phyloP scores from a whole-genome alignment of 2,797 vertebrate species.

The Lithobates sylvaticus region DNA sequence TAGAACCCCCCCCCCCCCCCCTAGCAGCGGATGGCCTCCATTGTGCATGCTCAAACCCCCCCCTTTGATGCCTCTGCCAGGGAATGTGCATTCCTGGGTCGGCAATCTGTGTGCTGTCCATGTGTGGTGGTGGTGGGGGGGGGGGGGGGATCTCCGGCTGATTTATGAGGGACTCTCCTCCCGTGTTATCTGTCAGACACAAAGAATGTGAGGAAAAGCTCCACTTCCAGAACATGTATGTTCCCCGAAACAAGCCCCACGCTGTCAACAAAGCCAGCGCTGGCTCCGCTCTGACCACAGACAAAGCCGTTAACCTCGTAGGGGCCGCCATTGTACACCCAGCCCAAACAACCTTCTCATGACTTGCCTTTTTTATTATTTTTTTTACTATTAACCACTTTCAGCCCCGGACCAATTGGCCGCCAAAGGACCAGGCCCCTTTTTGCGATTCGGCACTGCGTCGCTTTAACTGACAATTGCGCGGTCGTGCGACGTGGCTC shows the following conservation, averaged over 20 bases:
- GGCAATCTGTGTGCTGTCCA: conserved; percentile 64
- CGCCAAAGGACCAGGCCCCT: too few species aligned
- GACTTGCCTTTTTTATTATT: too few species aligned
- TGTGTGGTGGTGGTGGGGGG: not conserved
- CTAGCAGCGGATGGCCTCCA: not conserved
- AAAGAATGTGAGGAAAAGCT: conserved; percentile 70
- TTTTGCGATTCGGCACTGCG: too few species aligned
- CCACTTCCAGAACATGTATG: conserved; percentile 71
- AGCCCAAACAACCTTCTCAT: too few species aligned
- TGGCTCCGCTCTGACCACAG: conserved; percentile 25
- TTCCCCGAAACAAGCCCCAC: conserved; percentile 58
- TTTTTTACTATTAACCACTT: too few species aligned
- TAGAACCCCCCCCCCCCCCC: too few species aligned
- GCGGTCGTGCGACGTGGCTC: too few species aligned
- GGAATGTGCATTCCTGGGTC: conserved; percentile 66
- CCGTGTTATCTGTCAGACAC: conserved; percentile 74
- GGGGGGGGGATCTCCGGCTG: conserved; percentile 64
- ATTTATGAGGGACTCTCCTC: conserved; percentile 75
- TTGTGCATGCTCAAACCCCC: conserved; percentile 45
- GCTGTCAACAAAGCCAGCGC: conserved; percentile 68
- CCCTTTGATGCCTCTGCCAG: conserved; percentile 72
- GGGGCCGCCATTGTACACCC: too few species aligned
- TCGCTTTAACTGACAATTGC: too few species aligned
- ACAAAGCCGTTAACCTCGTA: conserved; percentile 14
- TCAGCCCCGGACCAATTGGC: too few species aligned